Evolutionary conservation across 2,888 invertebrate species (phyloP).

Genomic region (Adineta ricciae): DNA sequence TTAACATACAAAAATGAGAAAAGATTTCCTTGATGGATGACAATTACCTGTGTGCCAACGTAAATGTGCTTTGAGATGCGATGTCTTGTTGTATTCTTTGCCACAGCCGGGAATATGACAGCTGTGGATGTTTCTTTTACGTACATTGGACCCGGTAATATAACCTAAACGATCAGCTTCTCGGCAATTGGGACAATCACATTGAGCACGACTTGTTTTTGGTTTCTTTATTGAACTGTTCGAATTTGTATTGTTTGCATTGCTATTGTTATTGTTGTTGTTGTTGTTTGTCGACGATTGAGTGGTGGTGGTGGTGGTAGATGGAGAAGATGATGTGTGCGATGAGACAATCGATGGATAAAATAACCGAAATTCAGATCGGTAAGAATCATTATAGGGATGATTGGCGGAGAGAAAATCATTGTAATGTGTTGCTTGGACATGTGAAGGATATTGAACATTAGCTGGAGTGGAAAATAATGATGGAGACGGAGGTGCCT

Average conservation of each 20-base stretch:
- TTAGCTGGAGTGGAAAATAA: background rate
- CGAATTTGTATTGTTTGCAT: background rate
- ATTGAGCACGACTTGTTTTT: slow-evolving; percentile 58
- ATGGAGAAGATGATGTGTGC: background rate
- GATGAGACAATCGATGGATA: background rate
- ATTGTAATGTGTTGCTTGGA: background rate
- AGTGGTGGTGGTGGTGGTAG: background rate
- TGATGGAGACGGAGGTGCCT: background rate
- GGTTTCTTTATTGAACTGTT: background rate
- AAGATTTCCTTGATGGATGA: too few species aligned
- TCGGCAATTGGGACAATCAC: slow-evolving; percentile 97
- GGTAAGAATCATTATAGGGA: background rate
- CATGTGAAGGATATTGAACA: background rate
- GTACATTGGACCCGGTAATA: background rate
- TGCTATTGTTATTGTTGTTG: background rate
- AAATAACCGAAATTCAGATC: slow-evolving; percentile 17
- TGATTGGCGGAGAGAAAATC: slow-evolving; percentile 1
- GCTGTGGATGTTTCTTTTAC: slow-evolving; percentile 32
- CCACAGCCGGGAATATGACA: slow-evolving; percentile 39
- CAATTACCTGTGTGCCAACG: slow-evolving; percentile 41
- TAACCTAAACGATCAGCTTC: slow-evolving; percentile 63
- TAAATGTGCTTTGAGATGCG: slow-evolving; percentile 91
- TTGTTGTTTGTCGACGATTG: background rate
- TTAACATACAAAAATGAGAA: background rate
- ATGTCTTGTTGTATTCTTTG: slow-evolving; percentile 79